Evolutionary conservation across 2,797 vertebrate genomes (phyloP).

Genomic region (Synaphobranchus kaupii): DNA sequence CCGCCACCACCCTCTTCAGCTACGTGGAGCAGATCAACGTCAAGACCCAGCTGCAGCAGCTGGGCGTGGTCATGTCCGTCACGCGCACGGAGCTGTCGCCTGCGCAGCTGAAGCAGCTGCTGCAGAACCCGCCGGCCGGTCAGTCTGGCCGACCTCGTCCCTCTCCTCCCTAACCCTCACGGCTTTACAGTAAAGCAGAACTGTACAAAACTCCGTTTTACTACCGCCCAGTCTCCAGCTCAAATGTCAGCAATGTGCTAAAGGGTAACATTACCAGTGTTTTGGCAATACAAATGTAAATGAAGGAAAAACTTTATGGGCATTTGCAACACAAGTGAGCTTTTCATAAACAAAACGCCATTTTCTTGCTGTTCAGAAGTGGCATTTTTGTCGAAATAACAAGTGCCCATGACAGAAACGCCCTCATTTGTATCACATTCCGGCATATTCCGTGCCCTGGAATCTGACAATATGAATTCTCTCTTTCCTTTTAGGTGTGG

Average conservation of each 20-base stretch:
- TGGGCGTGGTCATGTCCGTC: constrained; percentile 84
- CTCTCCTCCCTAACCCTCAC: neutral
- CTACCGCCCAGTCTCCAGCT: no score
- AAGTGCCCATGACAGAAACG: neutral
- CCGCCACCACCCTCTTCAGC: constrained; percentile 79
- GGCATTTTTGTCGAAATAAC: neutral
- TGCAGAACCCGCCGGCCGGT: constrained; percentile 93
- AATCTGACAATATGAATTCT: neutral
- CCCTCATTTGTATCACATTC: neutral
- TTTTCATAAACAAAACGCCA: neutral
- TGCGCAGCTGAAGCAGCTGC: constrained; percentile 89
- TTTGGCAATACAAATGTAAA: neutral
- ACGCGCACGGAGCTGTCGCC: constrained; percentile 89
- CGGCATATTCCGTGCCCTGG: neutral
- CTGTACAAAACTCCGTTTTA: no score
- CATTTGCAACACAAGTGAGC: neutral
- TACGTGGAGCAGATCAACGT: constrained; percentile 88
- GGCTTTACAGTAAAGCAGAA: no score
- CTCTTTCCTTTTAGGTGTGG: constrained; percentile 78
- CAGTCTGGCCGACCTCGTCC: constrained; percentile 24
- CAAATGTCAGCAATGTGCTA: neutral
- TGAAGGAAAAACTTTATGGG: neutral
- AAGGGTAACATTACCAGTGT: neutral
- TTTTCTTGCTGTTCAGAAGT: neutral
- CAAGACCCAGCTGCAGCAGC: constrained; percentile 85